Base-by-base conservation (phyloP, 2,797 vertebrate species). In the Sylvilagus floridanus region DNA sequence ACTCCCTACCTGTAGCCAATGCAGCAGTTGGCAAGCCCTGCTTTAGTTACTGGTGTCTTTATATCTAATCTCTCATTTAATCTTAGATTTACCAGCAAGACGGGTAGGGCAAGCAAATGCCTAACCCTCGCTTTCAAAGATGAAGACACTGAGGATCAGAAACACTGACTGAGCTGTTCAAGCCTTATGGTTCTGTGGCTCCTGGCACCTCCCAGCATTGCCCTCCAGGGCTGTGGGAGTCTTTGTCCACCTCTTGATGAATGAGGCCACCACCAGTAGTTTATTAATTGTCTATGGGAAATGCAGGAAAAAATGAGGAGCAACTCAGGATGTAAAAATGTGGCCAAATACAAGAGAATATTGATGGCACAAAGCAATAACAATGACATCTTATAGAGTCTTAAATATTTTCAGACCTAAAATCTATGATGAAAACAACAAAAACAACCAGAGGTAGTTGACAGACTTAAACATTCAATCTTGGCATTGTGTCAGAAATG, bases 321-420 rank as follows among this genome's bases (percentile, higher is more conserved):
- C n/a, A 26, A 84, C 28, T 81, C 42, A 84, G 75, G 90, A 19
- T 86, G 35, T 14, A 93, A 37, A 75, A 24, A 9, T 16, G 19
- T 57, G 71, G 42, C 24, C 68, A 79, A 81, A 84, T 26, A 60
- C 57, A 62, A 42, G 4, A 50, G 22, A 35, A 63, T 37, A 26
- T 4, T 82, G 26, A 19, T 21, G 68, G 0, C 17, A 75, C 13
- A 52, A 73, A 73, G 35, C 5, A 28, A 2, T 26, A 68, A 54
- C 8, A 11, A 37, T n/a, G 32, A 50, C 62, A 54, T 76, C 50
- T 37, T 60, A 22, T 13, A 11, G 5, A 11, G 14, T 30, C 89
- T 84, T 66, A 66, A 92, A 84, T 57, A 84, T 75, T 52, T 84
- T 24, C 9, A 76, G 47, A 77, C 66, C 79, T 81, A 81, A 94